A percentile compares a stretch with the other conserved stretches of the same genome.
phyloP scores from a whole-genome alignment of 2,113 vertebrate species.

The Platichthys stellatus region DNA sequence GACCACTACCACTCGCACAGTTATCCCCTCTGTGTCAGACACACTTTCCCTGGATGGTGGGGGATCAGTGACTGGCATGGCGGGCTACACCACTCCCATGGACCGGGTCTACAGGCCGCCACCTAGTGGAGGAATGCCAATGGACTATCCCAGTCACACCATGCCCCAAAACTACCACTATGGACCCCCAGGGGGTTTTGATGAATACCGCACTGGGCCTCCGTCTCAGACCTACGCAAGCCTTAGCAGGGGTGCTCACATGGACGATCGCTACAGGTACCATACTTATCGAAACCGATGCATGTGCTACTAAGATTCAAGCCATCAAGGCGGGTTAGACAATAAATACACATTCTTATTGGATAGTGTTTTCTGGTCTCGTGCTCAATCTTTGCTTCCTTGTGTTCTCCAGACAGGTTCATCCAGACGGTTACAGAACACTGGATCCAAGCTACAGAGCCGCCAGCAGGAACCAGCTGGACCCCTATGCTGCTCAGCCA shows the following conservation, averaged over 20 bases:
- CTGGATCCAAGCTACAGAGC: constrained; percentile 88
- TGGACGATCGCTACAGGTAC: constrained; percentile 91
- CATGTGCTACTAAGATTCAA: not conserved
- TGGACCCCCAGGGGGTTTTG: constrained; percentile 84
- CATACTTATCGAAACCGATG: not conserved
- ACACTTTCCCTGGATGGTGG: constrained; percentile 84
- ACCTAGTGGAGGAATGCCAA: constrained; percentile 58
- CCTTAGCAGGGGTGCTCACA: constrained; percentile 87
- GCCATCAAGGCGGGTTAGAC: not conserved
- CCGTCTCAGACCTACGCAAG: constrained; percentile 88
- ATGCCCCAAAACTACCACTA: constrained; percentile 96
- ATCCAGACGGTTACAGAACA: constrained; percentile 82
- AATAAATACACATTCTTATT: not conserved
- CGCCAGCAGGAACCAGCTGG: constrained; percentile 88
- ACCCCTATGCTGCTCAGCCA: constrained; percentile 93
- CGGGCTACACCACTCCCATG: constrained; percentile 85
- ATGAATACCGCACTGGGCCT: constrained; percentile 81
- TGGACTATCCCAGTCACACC: constrained; percentile 89
- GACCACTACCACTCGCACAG: constrained; percentile 90
- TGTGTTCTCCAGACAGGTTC: constrained; percentile 68
- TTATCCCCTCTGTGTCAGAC: constrained; percentile 85
- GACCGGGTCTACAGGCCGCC: constrained; percentile 87
- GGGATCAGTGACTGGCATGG: constrained; percentile 77
- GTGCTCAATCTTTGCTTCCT: not conserved
- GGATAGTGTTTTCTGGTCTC: not conserved